Base-by-base conservation (phyloP, 1,140 invertebrate genomes). In the Mactra quadrangularis region DNA sequence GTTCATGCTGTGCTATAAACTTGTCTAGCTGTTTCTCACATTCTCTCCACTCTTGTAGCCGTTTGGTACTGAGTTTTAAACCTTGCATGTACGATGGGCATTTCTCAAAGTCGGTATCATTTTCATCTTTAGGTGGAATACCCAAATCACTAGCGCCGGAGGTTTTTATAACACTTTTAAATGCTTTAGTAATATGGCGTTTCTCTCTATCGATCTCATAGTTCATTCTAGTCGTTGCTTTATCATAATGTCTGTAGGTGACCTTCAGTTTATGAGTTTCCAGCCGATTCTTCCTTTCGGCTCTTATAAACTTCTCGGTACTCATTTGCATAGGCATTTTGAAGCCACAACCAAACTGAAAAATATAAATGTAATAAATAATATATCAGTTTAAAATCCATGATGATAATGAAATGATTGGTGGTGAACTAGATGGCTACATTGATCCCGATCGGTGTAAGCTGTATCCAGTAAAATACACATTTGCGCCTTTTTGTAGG, bases 171-270 rank as follows among this genome's bases (percentile, higher is more conserved):
- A 82, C 78, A 22, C 45, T 70, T 52, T 47, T 33, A 38, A 82
- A 82, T 25, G 66, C 25, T 19, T 60, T 62, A 7, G 57, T 72
- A 25, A 82, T 71, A 17, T 19, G 22, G 15, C 68, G 15, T 50
- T 82, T 82, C 52, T 82, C 78, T 72, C 78, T 47, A 7, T 71
- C 78, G 13, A 82, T 72, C 27, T 82, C 78, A 27, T 71, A 82
- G 27, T 82, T 82, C 29, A 72, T 25, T 1, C 78, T 22, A 29
- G 62, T 35, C 4, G 78, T 82, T 29, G 70, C 78, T 45, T 64
- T 60, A 27, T 82, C 78, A 57, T 60, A 82, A 31, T 72, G 66
- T 22, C 45, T 68, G n/a, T 33, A 47, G 1, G 33, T 70, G 27
- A 71, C 55, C 6, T 59, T 59, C 17, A 82, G 55, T 19, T 38